Conservation (phyloP, 1,140 invertebrate species). For the Lordiphosa collinella region DNA sequence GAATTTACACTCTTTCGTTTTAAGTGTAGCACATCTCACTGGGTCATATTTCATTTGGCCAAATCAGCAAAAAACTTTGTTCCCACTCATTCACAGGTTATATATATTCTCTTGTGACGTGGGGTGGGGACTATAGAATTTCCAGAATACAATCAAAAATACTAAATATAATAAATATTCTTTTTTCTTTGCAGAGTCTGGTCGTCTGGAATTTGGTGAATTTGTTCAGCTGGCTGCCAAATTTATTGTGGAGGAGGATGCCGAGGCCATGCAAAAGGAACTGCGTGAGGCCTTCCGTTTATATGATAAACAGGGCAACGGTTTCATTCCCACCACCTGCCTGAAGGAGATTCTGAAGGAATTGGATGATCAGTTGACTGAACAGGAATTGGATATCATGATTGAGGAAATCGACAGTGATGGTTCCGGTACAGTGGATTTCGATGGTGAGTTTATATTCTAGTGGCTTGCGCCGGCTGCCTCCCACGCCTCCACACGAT, state of each 20-base stretch:
- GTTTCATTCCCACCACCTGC: conserved; percentile 96
- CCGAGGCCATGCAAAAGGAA: conserved; percentile 95
- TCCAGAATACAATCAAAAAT: too few species aligned
- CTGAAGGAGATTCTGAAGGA: conserved; percentile 95
- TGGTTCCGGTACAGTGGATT: conserved; percentile 88
- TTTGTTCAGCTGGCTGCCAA: conserved; percentile 96
- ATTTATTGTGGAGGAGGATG: conserved; percentile 97
- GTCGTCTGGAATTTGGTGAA: conserved; percentile 95
- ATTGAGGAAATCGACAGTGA: conserved; percentile 98
- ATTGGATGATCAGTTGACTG: conserved; percentile 94
- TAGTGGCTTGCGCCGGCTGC: conserved; percentile 46
- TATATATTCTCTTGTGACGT: too few species aligned
- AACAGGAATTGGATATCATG: conserved; percentile 95
- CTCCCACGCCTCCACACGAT: conserved; percentile 9
- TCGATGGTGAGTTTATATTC: conserved; percentile 82
- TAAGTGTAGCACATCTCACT: too few species aligned
- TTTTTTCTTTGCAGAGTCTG: conserved; percentile 86
- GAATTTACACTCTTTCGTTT: too few species aligned
- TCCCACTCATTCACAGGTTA: too few species aligned
- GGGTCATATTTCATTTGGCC: too few species aligned
- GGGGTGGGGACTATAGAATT: too few species aligned
- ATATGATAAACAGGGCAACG: conserved; percentile 94
- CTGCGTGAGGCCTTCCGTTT: conserved; percentile 95
- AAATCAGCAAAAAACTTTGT: too few species aligned
- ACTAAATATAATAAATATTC: conserved; percentile 19